Conservation (phyloP, 2,888 invertebrate species). For the Melanostoma mellinum region DNA sequence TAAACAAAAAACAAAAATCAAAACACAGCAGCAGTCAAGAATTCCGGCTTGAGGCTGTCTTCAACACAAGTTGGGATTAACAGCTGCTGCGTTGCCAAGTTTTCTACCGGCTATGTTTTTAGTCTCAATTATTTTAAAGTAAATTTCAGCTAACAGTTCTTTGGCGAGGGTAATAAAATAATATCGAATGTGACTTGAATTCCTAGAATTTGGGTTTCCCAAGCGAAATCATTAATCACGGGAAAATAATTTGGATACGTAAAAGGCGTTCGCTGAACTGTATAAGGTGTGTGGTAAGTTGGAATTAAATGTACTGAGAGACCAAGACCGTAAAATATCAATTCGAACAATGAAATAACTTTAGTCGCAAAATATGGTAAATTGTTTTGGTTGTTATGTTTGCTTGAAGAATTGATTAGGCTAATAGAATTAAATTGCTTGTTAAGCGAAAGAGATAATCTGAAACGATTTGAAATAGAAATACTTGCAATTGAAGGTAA, state of each 20-base stretch:
- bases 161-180: constrained; percentile 11
- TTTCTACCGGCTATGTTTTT: constrained; percentile 3
- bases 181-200: constrained; percentile 45
- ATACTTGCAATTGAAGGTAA: background rate
- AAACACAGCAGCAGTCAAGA: constrained; percentile 13
- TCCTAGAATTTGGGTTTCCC: constrained; percentile 59
- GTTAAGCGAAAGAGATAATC: too few relatives aligned
- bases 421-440: background rate
- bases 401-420: background rate
- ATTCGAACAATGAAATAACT: constrained; percentile 18
- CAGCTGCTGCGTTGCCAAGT: constrained; percentile 52
- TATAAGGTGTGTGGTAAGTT: constrained; percentile 24
- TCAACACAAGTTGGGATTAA: constrained; percentile 26
- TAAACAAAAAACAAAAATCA: constrained; percentile 60
- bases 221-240: constrained; percentile 52
- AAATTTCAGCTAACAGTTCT: background rate
- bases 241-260: constrained; percentile 46
- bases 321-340: background rate
- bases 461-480: too few relatives aligned
- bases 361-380: background rate
- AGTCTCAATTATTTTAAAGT: too few relatives aligned
- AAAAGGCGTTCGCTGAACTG: constrained; percentile 16
- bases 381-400: background rate
- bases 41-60: constrained; percentile 27
- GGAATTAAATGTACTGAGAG: constrained; percentile 16